These are phyloP conservation scores for Halichoerus grypus DNA, from an alignment of 2,113 vertebrate species.

Conservation along the genomic window DNA sequence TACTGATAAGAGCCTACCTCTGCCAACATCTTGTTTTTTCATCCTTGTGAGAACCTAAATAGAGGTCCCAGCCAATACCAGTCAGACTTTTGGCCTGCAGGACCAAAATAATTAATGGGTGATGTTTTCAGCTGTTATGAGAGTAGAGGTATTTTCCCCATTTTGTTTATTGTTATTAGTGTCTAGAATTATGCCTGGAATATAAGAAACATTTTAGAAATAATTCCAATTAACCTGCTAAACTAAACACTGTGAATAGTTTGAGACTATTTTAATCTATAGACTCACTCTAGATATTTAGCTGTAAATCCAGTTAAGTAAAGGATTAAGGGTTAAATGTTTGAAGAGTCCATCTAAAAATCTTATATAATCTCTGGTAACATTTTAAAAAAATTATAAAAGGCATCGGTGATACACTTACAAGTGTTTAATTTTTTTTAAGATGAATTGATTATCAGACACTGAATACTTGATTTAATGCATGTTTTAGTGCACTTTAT, in stretches of 20 bases:
- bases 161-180: background rate
- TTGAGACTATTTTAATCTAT: background rate
- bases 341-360: conserved; percentile 22
- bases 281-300: background rate
- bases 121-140: background rate
- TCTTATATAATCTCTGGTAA: conserved; percentile 1
- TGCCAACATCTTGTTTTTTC: background rate
- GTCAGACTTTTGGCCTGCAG: background rate
- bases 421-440: conserved; percentile 15
- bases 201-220: background rate
- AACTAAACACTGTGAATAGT: background rate
- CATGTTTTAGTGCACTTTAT: conserved; percentile 70
- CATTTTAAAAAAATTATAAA: conserved; percentile 6
- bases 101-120: background rate
- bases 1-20: background rate
- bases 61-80: background rate
- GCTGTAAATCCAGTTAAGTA: background rate
- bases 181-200: background rate
- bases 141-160: accelerated
- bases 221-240: background rate
- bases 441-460: conserved; percentile 70
- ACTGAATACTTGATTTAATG: conserved; percentile 71
- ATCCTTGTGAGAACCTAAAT: background rate
- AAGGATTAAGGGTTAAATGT: conserved; percentile 17
- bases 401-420: background rate